A percentile compares a stretch with the other conserved stretches of the same genome.
These are phyloP conservation scores for Tauraco erythrolophus DNA, from an alignment of 2,113 vertebrate genomes.

Conservation along the genomic window DNA sequence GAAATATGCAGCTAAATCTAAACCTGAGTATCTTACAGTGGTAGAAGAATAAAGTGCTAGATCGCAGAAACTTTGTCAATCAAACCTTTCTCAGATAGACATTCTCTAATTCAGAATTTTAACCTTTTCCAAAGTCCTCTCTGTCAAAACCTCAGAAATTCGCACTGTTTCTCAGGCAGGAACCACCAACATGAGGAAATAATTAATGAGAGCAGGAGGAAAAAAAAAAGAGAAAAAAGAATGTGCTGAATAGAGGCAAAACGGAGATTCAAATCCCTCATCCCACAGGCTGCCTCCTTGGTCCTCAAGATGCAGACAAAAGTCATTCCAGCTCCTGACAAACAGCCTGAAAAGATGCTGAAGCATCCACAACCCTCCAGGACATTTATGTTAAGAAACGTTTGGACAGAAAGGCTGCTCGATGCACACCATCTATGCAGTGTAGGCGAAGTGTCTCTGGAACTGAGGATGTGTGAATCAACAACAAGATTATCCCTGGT, in stretches of 20 bases:
- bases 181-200: conserved; percentile 41
- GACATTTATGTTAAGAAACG: neutral
- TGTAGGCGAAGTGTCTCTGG: neutral
- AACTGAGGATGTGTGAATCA: neutral
- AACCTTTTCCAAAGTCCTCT: neutral
- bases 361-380: neutral
- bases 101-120: neutral
- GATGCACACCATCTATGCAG: fast-evolving
- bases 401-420: neutral
- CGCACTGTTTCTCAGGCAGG: neutral
- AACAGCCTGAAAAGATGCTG: neutral
- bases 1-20: neutral
- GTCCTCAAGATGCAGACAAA: neutral
- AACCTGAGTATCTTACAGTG: neutral
- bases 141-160: neutral
- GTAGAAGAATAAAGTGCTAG: neutral
- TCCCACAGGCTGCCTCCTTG: neutral
- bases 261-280: neutral
- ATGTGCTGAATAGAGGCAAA: conserved; percentile 49
- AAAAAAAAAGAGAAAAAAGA: neutral
- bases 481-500: neutral
- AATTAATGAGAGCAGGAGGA: conserved; percentile 39
- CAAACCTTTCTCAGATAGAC: neutral
- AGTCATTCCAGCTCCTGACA: neutral
- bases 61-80: neutral